These are phyloP conservation scores for Nannoperca australis DNA, from an alignment of 2,797 vertebrate genomes.

Conservation along the genomic window DNA sequence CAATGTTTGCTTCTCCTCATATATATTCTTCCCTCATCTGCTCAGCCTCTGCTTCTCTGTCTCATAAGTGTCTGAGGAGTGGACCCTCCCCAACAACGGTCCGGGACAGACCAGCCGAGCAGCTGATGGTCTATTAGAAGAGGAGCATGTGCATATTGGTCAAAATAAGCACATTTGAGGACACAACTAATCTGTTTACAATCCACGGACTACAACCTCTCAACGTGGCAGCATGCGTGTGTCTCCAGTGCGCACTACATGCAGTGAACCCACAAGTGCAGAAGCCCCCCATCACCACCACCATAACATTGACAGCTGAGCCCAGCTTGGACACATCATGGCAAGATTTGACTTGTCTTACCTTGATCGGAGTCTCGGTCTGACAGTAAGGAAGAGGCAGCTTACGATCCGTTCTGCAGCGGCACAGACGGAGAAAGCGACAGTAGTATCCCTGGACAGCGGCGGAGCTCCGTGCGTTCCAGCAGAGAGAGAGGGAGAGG, in stretches of 20 bases:
- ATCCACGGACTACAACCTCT: slow-evolving; percentile 8
- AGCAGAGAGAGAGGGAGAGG: slow-evolving; percentile 41
- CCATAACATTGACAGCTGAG: slow-evolving; percentile 6
- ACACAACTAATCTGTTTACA: background rate
- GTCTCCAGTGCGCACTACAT: slow-evolving; percentile 45
- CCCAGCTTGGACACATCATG: slow-evolving; percentile 3
- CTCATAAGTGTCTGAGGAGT: slow-evolving; percentile 4
- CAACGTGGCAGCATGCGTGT: slow-evolving; percentile 40
- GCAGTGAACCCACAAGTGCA: slow-evolving; percentile 47
- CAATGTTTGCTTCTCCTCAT: background rate
- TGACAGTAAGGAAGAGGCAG: slow-evolving; percentile 27
- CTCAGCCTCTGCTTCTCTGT: background rate
- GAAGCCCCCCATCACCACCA: background rate
- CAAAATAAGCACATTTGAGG: background rate
- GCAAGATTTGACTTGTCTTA: slow-evolving; percentile 43
- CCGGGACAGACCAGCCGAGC: slow-evolving; percentile 24
- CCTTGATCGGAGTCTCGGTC: slow-evolving; percentile 54
- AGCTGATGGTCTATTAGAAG: background rate
- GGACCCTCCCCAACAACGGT: slow-evolving; percentile 15
- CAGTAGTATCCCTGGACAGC: slow-evolving; percentile 68
- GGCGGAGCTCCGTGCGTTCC: slow-evolving; percentile 66
- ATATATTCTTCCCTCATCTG: background rate
- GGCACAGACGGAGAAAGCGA: slow-evolving; percentile 53
- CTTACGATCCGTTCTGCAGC: slow-evolving; percentile 71
- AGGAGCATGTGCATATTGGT: background rate